These are phyloP conservation scores for Oryzaephilus surinamensis DNA, from an alignment of 1,140 invertebrate genomes.

Conservation along the genomic window DNA sequence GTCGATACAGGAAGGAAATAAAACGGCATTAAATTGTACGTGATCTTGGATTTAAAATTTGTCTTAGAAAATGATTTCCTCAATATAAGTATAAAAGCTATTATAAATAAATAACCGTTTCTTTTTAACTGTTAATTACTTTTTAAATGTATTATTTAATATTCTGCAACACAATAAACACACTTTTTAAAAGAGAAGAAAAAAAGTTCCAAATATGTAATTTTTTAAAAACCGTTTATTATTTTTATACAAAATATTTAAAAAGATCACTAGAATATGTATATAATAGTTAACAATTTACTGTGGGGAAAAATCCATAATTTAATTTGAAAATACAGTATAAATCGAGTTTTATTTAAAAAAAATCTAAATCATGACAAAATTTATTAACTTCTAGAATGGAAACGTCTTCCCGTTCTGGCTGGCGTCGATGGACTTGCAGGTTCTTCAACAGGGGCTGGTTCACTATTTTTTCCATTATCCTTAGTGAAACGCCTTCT, in stretches of 20 bases:
- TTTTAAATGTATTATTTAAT: no score
- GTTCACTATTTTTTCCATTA: constrained; percentile 18
- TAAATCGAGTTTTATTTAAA: background rate
- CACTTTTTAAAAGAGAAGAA: no score
- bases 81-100: no score
- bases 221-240: background rate
- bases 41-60: no score
- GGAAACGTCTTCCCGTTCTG: constrained; percentile 29
- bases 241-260: background rate
- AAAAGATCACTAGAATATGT: background rate
- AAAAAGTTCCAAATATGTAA: no score
- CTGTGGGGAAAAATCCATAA: no score
- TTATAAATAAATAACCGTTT: no score
- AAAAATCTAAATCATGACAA: constrained; percentile 1
- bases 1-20: no score
- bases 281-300: background rate
- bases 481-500: constrained; percentile 24
- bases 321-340: background rate
- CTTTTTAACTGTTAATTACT: no score
- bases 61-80: no score
- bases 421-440: constrained; percentile 19
- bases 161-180: no score
- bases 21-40: no score
- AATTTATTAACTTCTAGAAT: constrained; percentile 22
- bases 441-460: constrained; percentile 13